phyloP scores from a whole-genome alignment of 2,888 invertebrate species.

The Stenoptilia bipunctidactyla region DNA sequence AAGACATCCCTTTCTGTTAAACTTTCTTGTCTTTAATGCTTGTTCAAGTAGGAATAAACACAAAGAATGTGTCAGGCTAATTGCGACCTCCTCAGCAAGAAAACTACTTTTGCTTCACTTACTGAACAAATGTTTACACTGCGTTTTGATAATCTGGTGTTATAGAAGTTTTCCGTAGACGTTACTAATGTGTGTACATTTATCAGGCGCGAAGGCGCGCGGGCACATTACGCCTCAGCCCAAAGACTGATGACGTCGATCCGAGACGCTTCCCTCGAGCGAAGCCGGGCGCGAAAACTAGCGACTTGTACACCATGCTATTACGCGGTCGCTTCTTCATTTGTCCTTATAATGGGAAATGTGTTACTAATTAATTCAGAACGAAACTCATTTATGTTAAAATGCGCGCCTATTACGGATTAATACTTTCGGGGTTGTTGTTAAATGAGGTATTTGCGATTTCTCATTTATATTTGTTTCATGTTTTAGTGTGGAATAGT shows the following conservation, averaged over 20 bases:
- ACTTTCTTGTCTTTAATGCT: slow-evolving; percentile 30
- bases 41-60: slow-evolving; percentile 12
- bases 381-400: slow-evolving; percentile 70
- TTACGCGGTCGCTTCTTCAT: slow-evolving; percentile 71
- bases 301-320: slow-evolving; percentile 70
- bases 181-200: slow-evolving; percentile 53
- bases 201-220: slow-evolving; percentile 59
- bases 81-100: no score
- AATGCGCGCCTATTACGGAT: slow-evolving; percentile 68
- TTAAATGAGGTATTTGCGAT: slow-evolving; percentile 30
- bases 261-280: slow-evolving; percentile 45
- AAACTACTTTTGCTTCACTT: no score
- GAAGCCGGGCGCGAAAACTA: slow-evolving; percentile 64
- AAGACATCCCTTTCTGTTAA: slow-evolving; percentile 51
- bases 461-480: slow-evolving; percentile 6
- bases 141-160: no score
- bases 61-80: slow-evolving; percentile 1
- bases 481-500: slow-evolving; percentile 23
- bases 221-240: slow-evolving; percentile 67
- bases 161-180: no score
- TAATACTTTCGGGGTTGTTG: slow-evolving; percentile 53
- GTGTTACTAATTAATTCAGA: slow-evolving; percentile 71
- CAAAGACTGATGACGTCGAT: slow-evolving; percentile 72
- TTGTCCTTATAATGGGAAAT: slow-evolving; percentile 72
- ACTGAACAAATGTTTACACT: no score